Base-by-base conservation (phyloP, 2,888 invertebrate species). In the Salticus scenicus region DNA sequence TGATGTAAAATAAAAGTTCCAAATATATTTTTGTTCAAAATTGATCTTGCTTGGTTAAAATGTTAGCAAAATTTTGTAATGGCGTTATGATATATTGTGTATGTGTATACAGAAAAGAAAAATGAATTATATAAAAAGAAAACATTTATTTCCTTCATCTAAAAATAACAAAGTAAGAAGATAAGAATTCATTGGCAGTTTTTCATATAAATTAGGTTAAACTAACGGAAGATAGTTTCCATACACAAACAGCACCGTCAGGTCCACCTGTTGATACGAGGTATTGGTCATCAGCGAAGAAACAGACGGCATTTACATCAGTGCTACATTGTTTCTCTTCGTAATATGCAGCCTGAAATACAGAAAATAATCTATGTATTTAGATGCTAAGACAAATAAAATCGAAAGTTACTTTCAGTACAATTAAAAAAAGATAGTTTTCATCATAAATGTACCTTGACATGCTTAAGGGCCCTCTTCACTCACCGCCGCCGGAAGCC, bases 261-360 rank as follows among this genome's bases (percentile, higher is more conserved):
- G 87, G 80, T 5, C 87, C 87, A 24, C 87, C 82, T 12, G 96
- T 94, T 24, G 95, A 95, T 76, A 96, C 94, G 86, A 97, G 92
- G 90, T 95, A 95, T 77, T 95, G 94, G 91, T 97, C 97, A 90
- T 97, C 96, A 92, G 94, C 96, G 24, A 97, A 92, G 92, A 97
- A 97, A 64, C 96, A 93, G 0, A 95, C 94, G 85, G 94, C 94
- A 47, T 95, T 95, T 71, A 97, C 93, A 89, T 95, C 93, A 41
- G 95, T 95, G 51, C 96, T 96, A 93, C 97, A 97, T 0, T 96
- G 95, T 91, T 97, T 97, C 89, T 95, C 94, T 92, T 96, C 96
- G 89, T 95, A 95, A 92, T 96, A 97, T 90, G 97, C 97, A 17
- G 90, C 89, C 91, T 91, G 89, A 1, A 89, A 89, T 10, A 14